These are phyloP conservation scores for Hemibates koningsi DNA, from an alignment of 2,113 vertebrate genomes.

Conservation along the genomic window DNA sequence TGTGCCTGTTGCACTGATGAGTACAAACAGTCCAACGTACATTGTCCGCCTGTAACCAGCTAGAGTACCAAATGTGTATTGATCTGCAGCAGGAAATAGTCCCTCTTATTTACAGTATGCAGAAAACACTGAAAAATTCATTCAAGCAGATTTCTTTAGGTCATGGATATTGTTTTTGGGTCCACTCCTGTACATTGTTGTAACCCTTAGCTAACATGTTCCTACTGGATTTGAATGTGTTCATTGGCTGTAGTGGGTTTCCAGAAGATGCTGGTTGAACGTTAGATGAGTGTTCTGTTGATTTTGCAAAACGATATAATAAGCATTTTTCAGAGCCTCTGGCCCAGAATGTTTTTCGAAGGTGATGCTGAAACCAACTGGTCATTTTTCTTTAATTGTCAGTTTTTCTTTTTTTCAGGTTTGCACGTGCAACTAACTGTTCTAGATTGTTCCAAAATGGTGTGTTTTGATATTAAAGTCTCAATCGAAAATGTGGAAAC, in stretches of 20 bases:
- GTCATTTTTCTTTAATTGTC: background rate
- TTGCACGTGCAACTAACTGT: background rate
- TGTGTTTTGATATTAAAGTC: background rate
- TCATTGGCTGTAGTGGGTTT: background rate
- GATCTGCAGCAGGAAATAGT: background rate
- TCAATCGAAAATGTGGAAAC: background rate
- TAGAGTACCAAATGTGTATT: background rate
- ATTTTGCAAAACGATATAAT: background rate
- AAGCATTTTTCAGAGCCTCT: background rate
- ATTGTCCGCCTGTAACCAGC: background rate
- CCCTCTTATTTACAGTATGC: background rate
- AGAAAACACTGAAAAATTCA: background rate
- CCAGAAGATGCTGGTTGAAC: background rate
- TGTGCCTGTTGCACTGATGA: background rate
- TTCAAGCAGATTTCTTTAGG: background rate
- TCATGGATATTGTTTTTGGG: background rate
- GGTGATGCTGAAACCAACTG: background rate
- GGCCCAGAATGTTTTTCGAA: background rate
- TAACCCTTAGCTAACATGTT: background rate
- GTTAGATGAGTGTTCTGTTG: background rate
- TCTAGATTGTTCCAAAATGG: background rate
- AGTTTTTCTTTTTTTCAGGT: background rate
- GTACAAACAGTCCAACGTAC: background rate
- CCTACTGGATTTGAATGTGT: background rate
- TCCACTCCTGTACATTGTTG: background rate